Evolutionary conservation across 2,797 vertebrate species (phyloP).

Genomic region (Octomys mimax): DNA sequence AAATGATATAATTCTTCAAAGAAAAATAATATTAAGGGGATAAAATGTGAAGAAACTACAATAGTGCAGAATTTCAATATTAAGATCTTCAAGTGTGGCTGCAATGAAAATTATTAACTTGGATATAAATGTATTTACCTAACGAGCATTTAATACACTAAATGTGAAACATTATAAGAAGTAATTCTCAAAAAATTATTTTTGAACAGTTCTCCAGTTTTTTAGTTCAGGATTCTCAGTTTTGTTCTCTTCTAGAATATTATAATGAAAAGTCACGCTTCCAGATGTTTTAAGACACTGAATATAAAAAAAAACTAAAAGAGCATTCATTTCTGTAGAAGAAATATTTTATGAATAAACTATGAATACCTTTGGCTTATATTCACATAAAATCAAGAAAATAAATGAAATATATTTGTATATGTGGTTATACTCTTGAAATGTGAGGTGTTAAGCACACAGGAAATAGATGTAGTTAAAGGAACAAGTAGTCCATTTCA

Average conservation of each 20-base stretch:
- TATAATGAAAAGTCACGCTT: not conserved
- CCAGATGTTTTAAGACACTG: not conserved
- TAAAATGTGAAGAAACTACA: not conserved
- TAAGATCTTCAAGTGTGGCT: not conserved
- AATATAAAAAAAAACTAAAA: conserved; percentile 16
- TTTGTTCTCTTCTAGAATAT: not conserved
- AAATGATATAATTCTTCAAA: not conserved
- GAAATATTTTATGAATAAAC: not conserved
- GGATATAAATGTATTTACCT: not conserved
- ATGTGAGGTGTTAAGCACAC: not conserved
- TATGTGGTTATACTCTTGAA: not conserved
- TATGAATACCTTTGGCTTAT: not conserved
- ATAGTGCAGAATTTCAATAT: not conserved
- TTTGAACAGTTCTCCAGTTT: not conserved
- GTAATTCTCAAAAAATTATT: not conserved
- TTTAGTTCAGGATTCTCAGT: not conserved
- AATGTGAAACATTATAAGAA: conserved; percentile 34
- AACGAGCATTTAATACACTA: not conserved
- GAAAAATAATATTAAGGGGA: not conserved
- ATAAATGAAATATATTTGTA: not conserved
- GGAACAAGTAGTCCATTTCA: not conserved
- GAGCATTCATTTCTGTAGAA: not conserved
- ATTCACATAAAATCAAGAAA: conserved; percentile 20
- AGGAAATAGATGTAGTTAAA: not conserved
- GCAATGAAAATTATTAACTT: conserved; percentile 16